These are phyloP conservation scores for Hystrix brachyura DNA, from an alignment of 2,113 vertebrate species.

Conservation along the genomic window DNA sequence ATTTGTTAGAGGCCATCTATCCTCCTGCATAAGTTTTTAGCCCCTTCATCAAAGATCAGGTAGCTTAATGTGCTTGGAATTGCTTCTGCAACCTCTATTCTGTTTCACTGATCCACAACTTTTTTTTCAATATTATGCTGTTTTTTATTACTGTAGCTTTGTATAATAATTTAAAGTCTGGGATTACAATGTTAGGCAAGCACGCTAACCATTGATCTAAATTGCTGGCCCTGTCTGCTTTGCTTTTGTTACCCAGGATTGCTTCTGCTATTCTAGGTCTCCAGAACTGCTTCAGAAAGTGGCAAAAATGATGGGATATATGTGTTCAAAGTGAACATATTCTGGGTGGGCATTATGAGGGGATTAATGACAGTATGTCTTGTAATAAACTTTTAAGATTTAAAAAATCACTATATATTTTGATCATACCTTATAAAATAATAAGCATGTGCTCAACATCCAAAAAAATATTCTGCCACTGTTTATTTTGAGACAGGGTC, in stretches of 20 bases:
- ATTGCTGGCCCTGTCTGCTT: background rate
- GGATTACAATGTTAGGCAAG: too few species aligned
- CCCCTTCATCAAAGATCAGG: background rate
- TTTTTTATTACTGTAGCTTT: background rate
- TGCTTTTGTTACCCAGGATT: background rate
- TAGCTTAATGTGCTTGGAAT: background rate
- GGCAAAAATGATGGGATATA: background rate
- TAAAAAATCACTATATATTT: background rate
- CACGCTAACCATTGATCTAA: too few species aligned
- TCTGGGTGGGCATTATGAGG: background rate
- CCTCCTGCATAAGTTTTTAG: background rate
- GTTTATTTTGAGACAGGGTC: background rate
- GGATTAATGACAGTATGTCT: background rate
- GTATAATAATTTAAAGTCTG: background rate
- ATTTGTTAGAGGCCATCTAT: background rate
- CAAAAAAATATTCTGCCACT: background rate
- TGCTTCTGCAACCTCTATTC: background rate
- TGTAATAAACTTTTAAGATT: background rate
- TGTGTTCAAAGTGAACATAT: background rate
- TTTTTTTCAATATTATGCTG: background rate
- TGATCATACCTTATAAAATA: background rate
- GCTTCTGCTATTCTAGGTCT: background rate
- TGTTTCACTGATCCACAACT: background rate
- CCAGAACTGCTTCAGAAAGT: background rate
- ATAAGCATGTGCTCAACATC: background rate